Evolutionary conservation across 2,888 invertebrate genomes (phyloP).

Genomic region (Cancer borealis): DNA sequence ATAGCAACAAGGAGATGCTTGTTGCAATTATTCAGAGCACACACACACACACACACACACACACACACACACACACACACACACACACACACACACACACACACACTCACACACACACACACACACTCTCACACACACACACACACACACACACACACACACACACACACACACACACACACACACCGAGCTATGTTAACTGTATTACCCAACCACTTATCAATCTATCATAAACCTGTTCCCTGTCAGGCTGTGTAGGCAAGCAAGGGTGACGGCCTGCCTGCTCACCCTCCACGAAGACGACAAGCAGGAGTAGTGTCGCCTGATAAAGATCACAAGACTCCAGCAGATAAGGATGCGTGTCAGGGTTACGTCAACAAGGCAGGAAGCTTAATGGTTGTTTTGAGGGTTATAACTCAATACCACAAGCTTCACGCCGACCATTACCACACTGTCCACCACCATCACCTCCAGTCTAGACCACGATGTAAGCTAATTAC

Average conservation of each 20-base stretch:
- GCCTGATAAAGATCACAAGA: neutral
- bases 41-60: constrained; percentile 12
- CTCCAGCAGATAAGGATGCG: neutral
- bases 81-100: constrained; percentile 21
- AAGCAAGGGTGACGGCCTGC: neutral
- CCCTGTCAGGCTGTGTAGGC: neutral
- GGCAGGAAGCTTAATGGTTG: neutral
- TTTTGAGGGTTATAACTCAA: neutral
- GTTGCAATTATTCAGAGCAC: neutral
- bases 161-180: constrained; percentile 30
- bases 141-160: constrained; percentile 37
- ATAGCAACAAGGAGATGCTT: neutral
- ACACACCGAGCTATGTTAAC: neutral
- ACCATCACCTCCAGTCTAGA: neutral
- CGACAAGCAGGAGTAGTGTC: neutral
- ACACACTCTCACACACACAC: constrained; percentile 28
- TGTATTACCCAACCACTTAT: neutral
- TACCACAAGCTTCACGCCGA: neutral
- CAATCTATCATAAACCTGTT: constrained; percentile 37
- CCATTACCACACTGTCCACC: neutral
- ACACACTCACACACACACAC: constrained; percentile 7
- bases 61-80: constrained; percentile 26
- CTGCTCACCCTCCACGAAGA: neutral
- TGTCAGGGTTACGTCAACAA: neutral
- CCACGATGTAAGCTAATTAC: neutral